phyloP scores from a whole-genome alignment of 2,888 invertebrate species.

The Chrysolina oricalcia region DNA sequence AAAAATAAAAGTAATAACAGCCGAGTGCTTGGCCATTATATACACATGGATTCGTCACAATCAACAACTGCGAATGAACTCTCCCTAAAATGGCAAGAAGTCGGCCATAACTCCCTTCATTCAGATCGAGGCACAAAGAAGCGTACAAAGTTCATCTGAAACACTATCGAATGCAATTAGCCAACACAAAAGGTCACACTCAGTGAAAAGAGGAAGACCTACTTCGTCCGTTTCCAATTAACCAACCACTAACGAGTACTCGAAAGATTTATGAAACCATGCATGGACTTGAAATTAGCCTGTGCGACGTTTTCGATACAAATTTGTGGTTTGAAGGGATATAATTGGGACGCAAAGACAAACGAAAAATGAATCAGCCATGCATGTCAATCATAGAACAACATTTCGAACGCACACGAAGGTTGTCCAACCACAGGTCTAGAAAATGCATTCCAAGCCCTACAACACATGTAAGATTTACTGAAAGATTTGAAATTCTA shows the following conservation, averaged over 20 bases:
- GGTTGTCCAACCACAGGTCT: no score
- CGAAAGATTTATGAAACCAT: slow-evolving; percentile 10
- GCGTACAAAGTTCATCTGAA: not conserved
- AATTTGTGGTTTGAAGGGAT: not conserved
- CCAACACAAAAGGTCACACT: not conserved
- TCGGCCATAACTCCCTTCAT: not conserved
- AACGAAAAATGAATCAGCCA: not conserved
- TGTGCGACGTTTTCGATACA: not conserved
- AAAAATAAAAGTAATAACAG: no score
- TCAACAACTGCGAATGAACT: not conserved
- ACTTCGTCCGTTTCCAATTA: not conserved
- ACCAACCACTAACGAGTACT: slow-evolving; percentile 11
- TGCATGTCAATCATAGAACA: no score
- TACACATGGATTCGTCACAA: not conserved
- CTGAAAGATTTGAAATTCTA: no score
- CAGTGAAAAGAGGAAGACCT: slow-evolving; percentile 4
- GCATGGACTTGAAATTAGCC: not conserved
- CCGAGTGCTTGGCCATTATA: no score
- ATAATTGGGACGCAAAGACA: not conserved
- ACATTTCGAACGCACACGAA: no score
- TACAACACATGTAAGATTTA: no score
- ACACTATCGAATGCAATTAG: slow-evolving; percentile 3
- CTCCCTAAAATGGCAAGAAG: not conserved
- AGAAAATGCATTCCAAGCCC: no score
- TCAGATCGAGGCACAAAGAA: not conserved